These are phyloP conservation scores for Cebus imitator DNA, from an alignment of 2,113 vertebrate species.

Conservation along the genomic window DNA sequence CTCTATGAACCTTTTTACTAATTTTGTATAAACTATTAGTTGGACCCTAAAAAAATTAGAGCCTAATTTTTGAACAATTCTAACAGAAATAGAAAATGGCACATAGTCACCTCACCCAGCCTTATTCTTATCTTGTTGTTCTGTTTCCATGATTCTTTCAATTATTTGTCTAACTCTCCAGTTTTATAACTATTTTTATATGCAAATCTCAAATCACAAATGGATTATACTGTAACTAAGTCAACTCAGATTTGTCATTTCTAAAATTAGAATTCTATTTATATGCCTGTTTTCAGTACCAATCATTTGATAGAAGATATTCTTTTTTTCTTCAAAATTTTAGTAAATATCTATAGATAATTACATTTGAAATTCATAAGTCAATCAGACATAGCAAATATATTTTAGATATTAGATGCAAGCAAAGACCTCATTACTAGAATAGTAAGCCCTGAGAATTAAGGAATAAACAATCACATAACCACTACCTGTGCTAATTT, in stretches of 20 bases:
- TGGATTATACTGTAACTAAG: neutral
- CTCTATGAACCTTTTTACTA: neutral
- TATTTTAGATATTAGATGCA: constrained; percentile 31
- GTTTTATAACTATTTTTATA: constrained; percentile 4
- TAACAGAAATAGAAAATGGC: neutral
- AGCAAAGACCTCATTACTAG: neutral
- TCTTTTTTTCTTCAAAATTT: constrained; percentile 53
- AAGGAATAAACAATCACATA: constrained; percentile 23
- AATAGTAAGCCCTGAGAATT: neutral
- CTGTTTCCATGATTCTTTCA: neutral
- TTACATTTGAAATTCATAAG: constrained; percentile 73
- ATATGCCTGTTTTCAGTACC: neutral
- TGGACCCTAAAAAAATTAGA: neutral
- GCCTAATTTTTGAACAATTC: neutral
- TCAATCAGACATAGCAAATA: constrained; percentile 57
- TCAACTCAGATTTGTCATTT: constrained; percentile 24
- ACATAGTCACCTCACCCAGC: neutral
- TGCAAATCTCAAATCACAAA: neutral
- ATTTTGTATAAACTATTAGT: neutral
- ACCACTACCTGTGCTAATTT: neutral
- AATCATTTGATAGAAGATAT: constrained; percentile 34
- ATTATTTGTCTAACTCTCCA: neutral
- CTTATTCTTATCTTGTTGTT: neutral
- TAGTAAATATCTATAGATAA: constrained; percentile 68
- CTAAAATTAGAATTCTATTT: constrained; percentile 57